These are phyloP conservation scores for Albula goreensis DNA, from an alignment of 2,113 vertebrate genomes.

Conservation along the genomic window DNA sequence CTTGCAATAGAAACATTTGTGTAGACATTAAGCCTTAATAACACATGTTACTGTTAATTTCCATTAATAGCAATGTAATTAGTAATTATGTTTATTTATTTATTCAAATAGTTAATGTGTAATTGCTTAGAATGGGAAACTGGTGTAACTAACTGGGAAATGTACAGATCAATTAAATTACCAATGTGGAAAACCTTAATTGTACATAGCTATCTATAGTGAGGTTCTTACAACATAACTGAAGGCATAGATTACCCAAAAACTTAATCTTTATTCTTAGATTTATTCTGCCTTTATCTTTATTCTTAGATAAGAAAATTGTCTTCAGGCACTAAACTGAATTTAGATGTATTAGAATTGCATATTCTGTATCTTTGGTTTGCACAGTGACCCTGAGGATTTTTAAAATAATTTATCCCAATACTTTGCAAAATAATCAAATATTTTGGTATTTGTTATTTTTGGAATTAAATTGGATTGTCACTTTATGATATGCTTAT, in stretches of 20 bases:
- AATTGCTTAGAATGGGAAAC: not conserved
- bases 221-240: not conserved
- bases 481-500: too few species aligned
- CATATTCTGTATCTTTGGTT: not conserved
- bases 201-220: not conserved
- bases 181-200: not conserved
- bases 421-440: not conserved
- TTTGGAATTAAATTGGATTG: not conserved
- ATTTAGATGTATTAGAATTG: not conserved
- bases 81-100: not conserved
- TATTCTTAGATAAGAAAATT: too few species aligned
- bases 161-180: not conserved
- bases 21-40: not conserved
- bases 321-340: not conserved
- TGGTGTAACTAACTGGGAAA: not conserved
- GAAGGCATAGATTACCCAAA: not conserved
- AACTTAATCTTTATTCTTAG: too few species aligned
- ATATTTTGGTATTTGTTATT: not conserved
- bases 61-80: not conserved
- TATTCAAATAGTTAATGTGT: not conserved
- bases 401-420: not conserved
- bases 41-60: not conserved
- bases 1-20: not conserved
- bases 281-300: too few species aligned
- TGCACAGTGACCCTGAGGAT: not conserved